Conservation (phyloP, 2,113 vertebrate genomes). For the Pionites leucogaster region DNA sequence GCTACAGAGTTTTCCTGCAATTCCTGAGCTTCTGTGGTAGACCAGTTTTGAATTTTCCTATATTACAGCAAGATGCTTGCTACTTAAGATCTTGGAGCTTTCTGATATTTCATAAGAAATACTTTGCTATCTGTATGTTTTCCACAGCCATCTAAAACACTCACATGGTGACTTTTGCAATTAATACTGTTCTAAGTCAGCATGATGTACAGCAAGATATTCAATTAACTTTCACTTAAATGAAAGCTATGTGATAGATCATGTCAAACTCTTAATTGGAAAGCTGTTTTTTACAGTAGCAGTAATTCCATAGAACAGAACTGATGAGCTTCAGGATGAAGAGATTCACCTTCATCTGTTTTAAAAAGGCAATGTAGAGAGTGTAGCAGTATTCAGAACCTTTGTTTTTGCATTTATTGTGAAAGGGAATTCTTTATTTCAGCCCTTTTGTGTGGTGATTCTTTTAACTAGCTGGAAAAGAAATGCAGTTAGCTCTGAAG, state of each 20-base stretch:
- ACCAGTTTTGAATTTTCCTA: not conserved
- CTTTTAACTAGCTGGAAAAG: not conserved
- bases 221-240: constrained; percentile 44
- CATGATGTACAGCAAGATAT: constrained; percentile 5
- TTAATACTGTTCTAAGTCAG: constrained; percentile 41
- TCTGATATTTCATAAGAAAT: not conserved
- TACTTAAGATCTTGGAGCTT: not conserved
- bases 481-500: not conserved
- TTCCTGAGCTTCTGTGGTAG: not conserved
- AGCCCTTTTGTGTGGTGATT: not conserved
- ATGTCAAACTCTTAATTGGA: constrained; percentile 34
- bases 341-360: constrained; percentile 19
- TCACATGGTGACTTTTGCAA: not conserved
- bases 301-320: constrained; percentile 10
- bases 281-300: constrained; percentile 3
- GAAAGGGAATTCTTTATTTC: not conserved
- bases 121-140: not conserved
- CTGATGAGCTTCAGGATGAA: constrained; percentile 6
- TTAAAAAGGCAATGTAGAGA: not conserved
- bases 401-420: not conserved
- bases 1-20: not conserved
- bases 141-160: not conserved
- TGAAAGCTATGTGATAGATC: constrained; percentile 44
- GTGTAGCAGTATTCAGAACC: not conserved
- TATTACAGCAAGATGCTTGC: not conserved